Evolutionary conservation across 2,797 vertebrate species (phyloP).

Genomic region (Streptopelia turtur): DNA sequence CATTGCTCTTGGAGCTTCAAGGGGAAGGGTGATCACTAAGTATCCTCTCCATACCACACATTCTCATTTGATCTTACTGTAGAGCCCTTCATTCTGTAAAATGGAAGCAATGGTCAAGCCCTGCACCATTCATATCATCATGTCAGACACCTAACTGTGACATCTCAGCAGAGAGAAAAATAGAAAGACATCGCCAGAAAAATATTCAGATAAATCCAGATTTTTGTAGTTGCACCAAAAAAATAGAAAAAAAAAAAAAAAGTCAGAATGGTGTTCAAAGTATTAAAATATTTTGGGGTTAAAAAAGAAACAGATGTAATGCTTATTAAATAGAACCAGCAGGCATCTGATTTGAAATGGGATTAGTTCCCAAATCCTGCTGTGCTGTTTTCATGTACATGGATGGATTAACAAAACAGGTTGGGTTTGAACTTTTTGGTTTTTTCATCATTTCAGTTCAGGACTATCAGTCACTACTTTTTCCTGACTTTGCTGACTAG

Average conservation of each 20-base stretch:
- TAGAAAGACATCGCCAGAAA: not conserved
- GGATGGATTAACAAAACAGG: constrained; percentile 49
- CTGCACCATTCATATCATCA: not conserved
- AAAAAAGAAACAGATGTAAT: constrained; percentile 27
- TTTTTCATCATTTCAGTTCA: not conserved
- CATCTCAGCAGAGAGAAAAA: not conserved
- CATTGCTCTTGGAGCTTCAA: not conserved
- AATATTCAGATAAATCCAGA: not conserved
- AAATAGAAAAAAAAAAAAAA: no score
- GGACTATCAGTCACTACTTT: constrained; percentile 2
- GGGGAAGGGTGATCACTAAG: not conserved
- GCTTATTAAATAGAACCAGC: constrained; percentile 52
- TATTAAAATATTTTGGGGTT: constrained; percentile 12
- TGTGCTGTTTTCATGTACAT: constrained; percentile 49
- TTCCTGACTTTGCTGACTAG: constrained; percentile 29
- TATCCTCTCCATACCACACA: not conserved
- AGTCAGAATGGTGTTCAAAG: not conserved
- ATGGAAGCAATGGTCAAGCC: not conserved
- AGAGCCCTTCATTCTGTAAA: not conserved
- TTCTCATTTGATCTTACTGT: not conserved
- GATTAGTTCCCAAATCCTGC: constrained; percentile 57
- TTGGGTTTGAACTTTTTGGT: not conserved
- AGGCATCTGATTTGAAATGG: constrained; percentile 62
- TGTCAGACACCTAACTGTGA: not conserved
- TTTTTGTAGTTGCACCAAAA: not conserved